These are phyloP conservation scores for Gopherus evgoodei DNA, from an alignment of 2,113 vertebrate species.

Conservation along the genomic window DNA sequence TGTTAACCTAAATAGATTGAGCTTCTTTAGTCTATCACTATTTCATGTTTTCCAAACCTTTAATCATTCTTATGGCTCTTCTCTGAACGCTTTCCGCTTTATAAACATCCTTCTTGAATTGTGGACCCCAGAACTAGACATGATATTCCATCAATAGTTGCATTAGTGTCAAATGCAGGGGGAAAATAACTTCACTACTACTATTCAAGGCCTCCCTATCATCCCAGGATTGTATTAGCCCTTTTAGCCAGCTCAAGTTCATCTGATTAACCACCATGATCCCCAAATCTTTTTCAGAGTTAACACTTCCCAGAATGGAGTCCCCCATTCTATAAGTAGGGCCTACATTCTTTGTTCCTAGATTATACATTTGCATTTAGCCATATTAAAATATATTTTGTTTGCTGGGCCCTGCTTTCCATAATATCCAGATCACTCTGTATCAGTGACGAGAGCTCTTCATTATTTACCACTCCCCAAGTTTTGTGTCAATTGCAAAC, in stretches of 20 bases:
- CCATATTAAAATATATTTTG: background rate
- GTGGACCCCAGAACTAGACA: background rate
- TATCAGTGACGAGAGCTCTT: background rate
- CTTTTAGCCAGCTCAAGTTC: background rate
- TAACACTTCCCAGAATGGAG: background rate
- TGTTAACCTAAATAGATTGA: background rate
- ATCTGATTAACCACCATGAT: background rate
- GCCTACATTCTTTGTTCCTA: background rate
- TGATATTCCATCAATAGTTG: too few species aligned
- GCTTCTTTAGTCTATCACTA: background rate
- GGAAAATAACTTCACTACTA: background rate
- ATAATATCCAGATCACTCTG: background rate
- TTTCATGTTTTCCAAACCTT: background rate
- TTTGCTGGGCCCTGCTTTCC: background rate
- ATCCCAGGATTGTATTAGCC: background rate
- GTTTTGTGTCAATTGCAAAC: background rate
- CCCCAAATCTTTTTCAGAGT: background rate
- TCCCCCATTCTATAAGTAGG: background rate
- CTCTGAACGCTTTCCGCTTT: background rate
- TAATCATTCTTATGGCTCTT: background rate
- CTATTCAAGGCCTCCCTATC: background rate
- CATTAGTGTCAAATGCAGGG: too few species aligned
- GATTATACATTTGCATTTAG: background rate
- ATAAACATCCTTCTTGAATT: background rate
- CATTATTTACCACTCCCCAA: background rate